Percentiles rank a stretch among this genome's conserved stretches.
phyloP scores from a whole-genome alignment of 2,888 invertebrate species.

The Sacculina carcini region DNA sequence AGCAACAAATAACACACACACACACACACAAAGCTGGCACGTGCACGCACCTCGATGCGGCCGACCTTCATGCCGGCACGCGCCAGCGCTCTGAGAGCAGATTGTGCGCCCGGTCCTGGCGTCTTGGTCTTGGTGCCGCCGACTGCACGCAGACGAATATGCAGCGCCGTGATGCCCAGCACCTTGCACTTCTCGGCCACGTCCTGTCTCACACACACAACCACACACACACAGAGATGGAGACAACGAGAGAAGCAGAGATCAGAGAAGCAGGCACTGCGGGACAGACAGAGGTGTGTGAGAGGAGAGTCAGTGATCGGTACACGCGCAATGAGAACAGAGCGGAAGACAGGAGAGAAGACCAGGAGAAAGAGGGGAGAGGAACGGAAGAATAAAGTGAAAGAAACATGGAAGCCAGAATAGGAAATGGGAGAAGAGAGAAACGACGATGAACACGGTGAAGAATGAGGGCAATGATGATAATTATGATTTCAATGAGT shows the following conservation, averaged over 20 bases:
- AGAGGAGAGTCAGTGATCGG: background rate
- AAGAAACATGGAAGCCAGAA: background rate
- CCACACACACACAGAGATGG: slow-evolving; percentile 20
- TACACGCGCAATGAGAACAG: no score
- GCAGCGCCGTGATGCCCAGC: slow-evolving; percentile 87
- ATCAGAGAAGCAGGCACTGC: background rate
- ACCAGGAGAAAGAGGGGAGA: background rate
- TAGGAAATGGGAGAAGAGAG: background rate
- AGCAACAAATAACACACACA: background rate
- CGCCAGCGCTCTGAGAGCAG: slow-evolving; percentile 88
- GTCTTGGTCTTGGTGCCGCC: slow-evolving; percentile 97
- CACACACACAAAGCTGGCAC: background rate
- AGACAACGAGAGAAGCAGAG: background rate
- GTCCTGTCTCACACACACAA: slow-evolving; percentile 33
- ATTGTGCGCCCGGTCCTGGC: slow-evolving; percentile 94
- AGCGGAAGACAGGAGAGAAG: background rate
- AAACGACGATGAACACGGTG: background rate
- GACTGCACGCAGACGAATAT: slow-evolving; percentile 92
- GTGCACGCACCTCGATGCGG: slow-evolving; percentile 43
- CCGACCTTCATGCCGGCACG: slow-evolving; percentile 99
- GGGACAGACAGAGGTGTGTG: background rate
- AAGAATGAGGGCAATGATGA: no score
- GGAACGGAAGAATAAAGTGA: background rate
- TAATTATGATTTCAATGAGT: no score
- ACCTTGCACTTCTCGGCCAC: slow-evolving; percentile 96